Evolutionary conservation across 2,797 vertebrate species (phyloP).

Genomic region (Crocodylus rhombifer): DNA sequence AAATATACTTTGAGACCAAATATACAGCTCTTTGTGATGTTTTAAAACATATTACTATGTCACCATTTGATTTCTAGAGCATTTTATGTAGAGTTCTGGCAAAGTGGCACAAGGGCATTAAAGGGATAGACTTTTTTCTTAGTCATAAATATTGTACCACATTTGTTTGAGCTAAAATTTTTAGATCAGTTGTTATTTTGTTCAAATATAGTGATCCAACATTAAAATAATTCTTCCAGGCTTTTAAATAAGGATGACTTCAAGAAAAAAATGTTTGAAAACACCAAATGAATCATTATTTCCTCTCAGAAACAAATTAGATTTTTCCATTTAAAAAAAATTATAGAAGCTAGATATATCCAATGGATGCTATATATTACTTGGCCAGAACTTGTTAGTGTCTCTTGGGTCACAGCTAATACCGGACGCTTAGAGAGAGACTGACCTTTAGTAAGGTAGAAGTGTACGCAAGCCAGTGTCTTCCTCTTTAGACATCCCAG

Average conservation of each 20-base stretch:
- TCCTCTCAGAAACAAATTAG: background rate
- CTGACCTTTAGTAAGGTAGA: background rate
- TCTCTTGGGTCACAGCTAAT: background rate
- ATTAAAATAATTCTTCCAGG: background rate
- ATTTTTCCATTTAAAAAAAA: background rate
- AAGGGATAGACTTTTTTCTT: background rate
- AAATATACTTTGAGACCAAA: background rate
- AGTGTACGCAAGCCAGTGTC: background rate
- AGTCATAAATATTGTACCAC: background rate
- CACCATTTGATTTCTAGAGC: background rate
- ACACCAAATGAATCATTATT: constrained; percentile 9
- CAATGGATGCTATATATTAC: background rate
- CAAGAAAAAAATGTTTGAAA: constrained; percentile 29
- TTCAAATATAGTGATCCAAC: background rate
- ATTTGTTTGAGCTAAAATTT: constrained; percentile 13
- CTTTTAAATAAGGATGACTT: constrained; percentile 12
- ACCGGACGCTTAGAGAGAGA: background rate
- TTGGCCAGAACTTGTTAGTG: background rate
- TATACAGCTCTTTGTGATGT: background rate
- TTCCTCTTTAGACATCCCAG: background rate
- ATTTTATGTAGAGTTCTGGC: background rate
- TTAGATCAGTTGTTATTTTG: background rate
- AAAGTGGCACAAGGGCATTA: background rate
- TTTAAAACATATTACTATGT: background rate
- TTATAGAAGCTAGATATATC: background rate